phyloP scores from a whole-genome alignment of 2,888 invertebrate species.

The Herminia tarsipennalis region DNA sequence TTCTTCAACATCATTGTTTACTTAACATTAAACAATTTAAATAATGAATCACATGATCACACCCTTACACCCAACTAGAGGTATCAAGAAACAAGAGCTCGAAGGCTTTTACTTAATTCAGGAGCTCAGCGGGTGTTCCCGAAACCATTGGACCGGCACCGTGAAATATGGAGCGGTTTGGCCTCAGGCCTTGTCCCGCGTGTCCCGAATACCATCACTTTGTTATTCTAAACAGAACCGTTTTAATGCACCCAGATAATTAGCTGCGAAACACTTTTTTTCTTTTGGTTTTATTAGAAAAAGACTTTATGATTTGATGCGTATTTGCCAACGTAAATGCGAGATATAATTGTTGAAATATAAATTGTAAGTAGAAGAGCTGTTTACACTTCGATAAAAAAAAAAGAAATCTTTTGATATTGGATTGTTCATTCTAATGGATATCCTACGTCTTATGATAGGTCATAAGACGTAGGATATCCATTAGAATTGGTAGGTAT shows the following conservation, averaged over 20 bases:
- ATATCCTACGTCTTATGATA: too few relatives aligned
- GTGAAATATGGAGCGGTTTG: constrained; percentile 82
- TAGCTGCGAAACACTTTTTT: constrained; percentile 43
- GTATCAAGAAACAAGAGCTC: constrained; percentile 87
- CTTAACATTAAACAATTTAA: neutral
- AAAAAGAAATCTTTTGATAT: too few relatives aligned
- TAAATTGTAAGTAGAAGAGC: too few relatives aligned
- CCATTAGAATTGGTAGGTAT: too few relatives aligned
- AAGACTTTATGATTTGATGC: too few relatives aligned
- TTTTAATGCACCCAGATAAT: constrained; percentile 52
- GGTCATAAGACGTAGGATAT: too few relatives aligned
- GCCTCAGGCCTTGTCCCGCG: constrained; percentile 77
- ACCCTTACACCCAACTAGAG: constrained; percentile 69
- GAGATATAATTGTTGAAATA: too few relatives aligned
- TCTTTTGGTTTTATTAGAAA: too few relatives aligned
- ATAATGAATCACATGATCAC: constrained; percentile 34
- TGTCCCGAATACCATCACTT: constrained; percentile 70
- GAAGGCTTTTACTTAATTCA: constrained; percentile 90
- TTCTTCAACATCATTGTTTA: too few relatives aligned
- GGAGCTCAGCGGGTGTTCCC: constrained; percentile 89
- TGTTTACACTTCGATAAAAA: too few relatives aligned
- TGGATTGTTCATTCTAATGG: too few relatives aligned
- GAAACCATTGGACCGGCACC: constrained; percentile 73
- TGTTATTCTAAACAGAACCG: constrained; percentile 52
- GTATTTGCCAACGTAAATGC: too few relatives aligned